These are phyloP conservation scores for Bombyx huttoni DNA, from an alignment of 2,888 invertebrate genomes.

Conservation along the genomic window DNA sequence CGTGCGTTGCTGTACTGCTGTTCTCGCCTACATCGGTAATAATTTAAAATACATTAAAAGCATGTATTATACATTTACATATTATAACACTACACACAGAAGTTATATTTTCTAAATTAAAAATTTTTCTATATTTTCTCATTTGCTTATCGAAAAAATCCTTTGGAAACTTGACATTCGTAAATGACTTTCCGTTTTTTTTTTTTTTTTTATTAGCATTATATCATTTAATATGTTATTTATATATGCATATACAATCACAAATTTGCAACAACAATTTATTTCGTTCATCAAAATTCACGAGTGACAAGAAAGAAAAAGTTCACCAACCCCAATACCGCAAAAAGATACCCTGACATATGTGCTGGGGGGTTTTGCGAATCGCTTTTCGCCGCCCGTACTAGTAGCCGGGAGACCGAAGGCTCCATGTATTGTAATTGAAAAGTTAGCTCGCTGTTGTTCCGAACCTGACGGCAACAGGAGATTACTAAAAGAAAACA, in stretches of 20 bases:
- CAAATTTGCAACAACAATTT: neutral
- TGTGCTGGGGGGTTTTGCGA: constrained; percentile 36
- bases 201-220: no score
- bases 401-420: constrained; percentile 34
- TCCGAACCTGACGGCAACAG: constrained; percentile 74
- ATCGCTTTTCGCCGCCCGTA: constrained; percentile 20
- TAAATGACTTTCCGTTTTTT: no score
- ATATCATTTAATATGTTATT: no score
- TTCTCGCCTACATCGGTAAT: constrained; percentile 68
- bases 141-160: no score
- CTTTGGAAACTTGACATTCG: no score
- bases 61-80: no score
- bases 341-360: constrained; percentile 44
- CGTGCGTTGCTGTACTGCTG: constrained; percentile 74
- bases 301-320: neutral
- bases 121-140: no score
- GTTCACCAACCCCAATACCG: constrained; percentile 35
- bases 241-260: neutral
- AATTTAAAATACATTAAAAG: neutral
- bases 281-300: neutral
- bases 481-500: constrained; percentile 70
- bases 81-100: no score
- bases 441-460: constrained; percentile 65
- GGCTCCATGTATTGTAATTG: constrained; percentile 70
- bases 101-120: no score